These are phyloP conservation scores for Tolmerus cingulatus DNA, from an alignment of 2,888 invertebrate genomes.

Conservation along the genomic window DNA sequence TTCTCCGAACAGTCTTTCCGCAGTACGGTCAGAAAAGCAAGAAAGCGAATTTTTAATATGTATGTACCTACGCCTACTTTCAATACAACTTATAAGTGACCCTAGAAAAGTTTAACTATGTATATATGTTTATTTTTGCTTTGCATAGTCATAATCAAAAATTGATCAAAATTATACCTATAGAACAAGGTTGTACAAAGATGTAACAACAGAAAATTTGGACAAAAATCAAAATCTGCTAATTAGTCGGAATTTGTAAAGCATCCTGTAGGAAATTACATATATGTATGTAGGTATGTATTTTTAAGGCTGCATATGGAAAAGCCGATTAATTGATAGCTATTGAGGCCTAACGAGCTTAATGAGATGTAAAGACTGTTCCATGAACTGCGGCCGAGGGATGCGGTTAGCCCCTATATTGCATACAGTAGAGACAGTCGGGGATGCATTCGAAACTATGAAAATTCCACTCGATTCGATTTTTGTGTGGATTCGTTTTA, in stretches of 20 bases:
- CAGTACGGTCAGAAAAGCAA: background rate
- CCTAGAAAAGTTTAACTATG: background rate
- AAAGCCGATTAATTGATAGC: conserved; percentile 14
- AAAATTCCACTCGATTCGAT: background rate
- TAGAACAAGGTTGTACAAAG: background rate
- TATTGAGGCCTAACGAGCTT: background rate
- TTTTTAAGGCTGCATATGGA: background rate
- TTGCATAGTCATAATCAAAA: background rate
- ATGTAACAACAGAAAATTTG: background rate
- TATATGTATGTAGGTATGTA: background rate
- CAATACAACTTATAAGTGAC: background rate
- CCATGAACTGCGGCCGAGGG: background rate
- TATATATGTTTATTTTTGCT: background rate
- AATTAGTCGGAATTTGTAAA: background rate
- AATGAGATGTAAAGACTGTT: conserved; percentile 34
- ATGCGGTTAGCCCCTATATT: background rate
- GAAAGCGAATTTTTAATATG: background rate
- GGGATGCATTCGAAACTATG: background rate
- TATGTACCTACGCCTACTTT: background rate
- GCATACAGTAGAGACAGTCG: background rate
- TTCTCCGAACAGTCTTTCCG: background rate
- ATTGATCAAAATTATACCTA: background rate
- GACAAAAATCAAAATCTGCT: background rate
- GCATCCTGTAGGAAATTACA: background rate
- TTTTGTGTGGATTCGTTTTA: conserved; percentile 29